Conservation (phyloP, 2,888 invertebrate genomes). For the Pandemis cinnamomeana region DNA sequence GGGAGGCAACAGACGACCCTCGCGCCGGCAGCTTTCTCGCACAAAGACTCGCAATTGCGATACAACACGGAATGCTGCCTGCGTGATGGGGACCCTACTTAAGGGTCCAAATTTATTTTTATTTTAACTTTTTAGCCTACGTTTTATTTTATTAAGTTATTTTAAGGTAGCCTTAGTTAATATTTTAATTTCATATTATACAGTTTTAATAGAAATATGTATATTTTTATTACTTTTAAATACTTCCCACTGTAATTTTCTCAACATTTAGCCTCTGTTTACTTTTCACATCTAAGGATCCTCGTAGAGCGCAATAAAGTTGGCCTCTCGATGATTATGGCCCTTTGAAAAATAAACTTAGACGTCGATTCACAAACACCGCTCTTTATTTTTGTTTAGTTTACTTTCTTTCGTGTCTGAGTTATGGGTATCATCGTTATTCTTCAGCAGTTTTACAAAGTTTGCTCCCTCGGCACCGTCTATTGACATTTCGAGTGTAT, state of each 20-base stretch:
- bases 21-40: too few relatives aligned
- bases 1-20: too few relatives aligned
- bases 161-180: too few relatives aligned
- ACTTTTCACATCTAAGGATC: conserved; percentile 41
- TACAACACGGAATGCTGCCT: too few relatives aligned
- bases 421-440: conserved; percentile 74
- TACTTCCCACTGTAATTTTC: conserved; percentile 31
- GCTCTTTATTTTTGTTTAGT: conserved; percentile 76
- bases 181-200: too few relatives aligned
- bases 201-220: too few relatives aligned
- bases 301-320: conserved; percentile 62
- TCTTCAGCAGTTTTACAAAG: conserved; percentile 62
- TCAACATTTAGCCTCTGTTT: conserved; percentile 35
- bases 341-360: conserved; percentile 76
- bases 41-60: too few relatives aligned
- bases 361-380: conserved; percentile 67
- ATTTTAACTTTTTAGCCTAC: too few relatives aligned
- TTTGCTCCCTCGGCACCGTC: conserved; percentile 55
- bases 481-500: conserved; percentile 58
- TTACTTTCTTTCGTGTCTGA: conserved; percentile 61
- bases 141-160: too few relatives aligned
- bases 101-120: too few relatives aligned
- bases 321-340: conserved; percentile 74
- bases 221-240: too few relatives aligned
- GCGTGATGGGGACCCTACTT: too few relatives aligned